These are phyloP conservation scores for Ceyx melanurus DNA, from an alignment of 2,113 vertebrate genomes.

Conservation along the genomic window DNA sequence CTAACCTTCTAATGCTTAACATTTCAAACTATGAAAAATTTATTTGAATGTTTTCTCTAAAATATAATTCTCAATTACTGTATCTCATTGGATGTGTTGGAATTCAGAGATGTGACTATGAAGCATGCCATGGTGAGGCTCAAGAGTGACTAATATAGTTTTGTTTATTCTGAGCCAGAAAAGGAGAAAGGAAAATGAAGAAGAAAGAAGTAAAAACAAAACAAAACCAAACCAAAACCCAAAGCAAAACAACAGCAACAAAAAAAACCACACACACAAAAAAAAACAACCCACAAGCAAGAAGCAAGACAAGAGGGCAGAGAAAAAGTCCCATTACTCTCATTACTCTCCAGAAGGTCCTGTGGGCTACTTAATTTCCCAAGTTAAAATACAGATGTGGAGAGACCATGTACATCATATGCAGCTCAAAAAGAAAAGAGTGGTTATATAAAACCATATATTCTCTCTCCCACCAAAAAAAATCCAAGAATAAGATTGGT, in stretches of 20 bases:
- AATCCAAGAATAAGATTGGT: slow-evolving; percentile 34
- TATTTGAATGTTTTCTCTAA: background rate
- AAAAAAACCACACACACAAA: no score
- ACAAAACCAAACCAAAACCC: no score
- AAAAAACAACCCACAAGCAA: background rate
- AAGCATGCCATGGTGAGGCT: background rate
- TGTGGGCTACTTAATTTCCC: background rate
- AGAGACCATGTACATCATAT: background rate
- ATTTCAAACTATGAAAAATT: background rate
- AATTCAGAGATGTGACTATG: background rate
- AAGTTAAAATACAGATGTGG: background rate
- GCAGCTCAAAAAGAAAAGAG: background rate
- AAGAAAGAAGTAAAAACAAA: no score
- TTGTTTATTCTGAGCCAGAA: background rate
- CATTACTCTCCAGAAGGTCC: background rate
- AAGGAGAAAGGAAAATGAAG: rapidly evolving
- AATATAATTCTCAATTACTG: background rate
- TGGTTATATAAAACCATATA: slow-evolving; percentile 36
- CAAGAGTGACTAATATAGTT: background rate
- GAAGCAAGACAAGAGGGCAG: background rate
- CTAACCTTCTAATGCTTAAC: background rate
- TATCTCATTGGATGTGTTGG: background rate
- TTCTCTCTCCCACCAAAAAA: background rate
- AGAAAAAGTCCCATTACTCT: background rate
- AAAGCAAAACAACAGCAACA: no score